Evolutionary conservation across 1,140 invertebrate species (phyloP), one percentile per base, ranked within the genome.

Genomic region (Heterodera carotae): DNA sequence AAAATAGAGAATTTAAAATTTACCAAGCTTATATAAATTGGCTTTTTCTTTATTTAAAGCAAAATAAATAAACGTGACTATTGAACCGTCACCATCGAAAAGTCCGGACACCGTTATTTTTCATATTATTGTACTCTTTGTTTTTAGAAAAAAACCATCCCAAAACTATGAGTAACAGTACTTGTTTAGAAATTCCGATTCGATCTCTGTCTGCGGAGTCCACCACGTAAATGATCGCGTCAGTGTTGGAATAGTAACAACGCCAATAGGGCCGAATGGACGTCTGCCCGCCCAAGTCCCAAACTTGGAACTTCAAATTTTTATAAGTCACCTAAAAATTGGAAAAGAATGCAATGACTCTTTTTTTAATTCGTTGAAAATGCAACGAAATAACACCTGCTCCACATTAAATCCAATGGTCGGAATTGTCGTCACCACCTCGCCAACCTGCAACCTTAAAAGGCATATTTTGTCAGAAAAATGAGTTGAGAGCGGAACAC

Each of bases 171-270:
- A n/a, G n/a, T 39, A 75, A 36, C 27, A 43, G 43, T 89, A 98
- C 97, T 90, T 98, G 94, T 92, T 98, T 98, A 59, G 95, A 97
- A 89, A 98, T 97, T 76, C 95, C 95, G 91, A 99, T 97, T 90
- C 97, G 91, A 90, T 99, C 97, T 89, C 93, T 92, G 89, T 99
- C 97, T 80, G 95, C 96, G 72, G 96, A 98, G 89, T 99, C 97
- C 60, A 99, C 96, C 56, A 99, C 97, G 90, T 98, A 99, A 85
- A 99, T 97, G 86, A 99, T 97, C 85, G 97, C 97, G 91, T 99
- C 97, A 88, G 97, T 99, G 89, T 99, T 99, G 72, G 95, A 96
- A 89, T 97, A 99, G 89, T 99, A 99, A 91, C 97, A 99, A 89
- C 97, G 91, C 97, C 97, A 99, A 88, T 99, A 99, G 22, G 97